phyloP scores from a whole-genome alignment of 2,797 vertebrate species.

The Sebastes dallii region DNA sequence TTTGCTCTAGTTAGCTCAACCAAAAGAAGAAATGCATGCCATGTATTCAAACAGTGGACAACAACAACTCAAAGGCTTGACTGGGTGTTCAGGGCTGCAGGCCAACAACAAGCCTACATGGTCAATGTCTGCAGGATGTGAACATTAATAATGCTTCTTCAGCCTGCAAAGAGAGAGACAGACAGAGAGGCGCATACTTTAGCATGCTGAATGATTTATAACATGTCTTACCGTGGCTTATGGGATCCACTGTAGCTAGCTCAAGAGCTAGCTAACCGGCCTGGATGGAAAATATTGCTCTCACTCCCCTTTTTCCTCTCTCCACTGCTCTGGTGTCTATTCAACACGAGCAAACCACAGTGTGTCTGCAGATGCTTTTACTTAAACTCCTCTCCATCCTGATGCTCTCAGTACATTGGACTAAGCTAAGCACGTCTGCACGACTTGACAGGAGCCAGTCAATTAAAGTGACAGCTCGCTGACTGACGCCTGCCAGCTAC shows the following conservation, averaged over 20 bases:
- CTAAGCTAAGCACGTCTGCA: constrained; percentile 33
- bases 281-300: constrained; percentile 75
- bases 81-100: constrained; percentile 36
- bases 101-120: constrained; percentile 62
- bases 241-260: constrained; percentile 85
- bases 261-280: constrained; percentile 80
- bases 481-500: constrained; percentile 63
- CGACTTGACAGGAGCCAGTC: constrained; percentile 63
- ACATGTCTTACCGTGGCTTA: constrained; percentile 83
- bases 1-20: constrained; percentile 21
- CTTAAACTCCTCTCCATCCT: constrained; percentile 66
- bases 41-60: constrained; percentile 42
- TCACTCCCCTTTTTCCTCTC: constrained; percentile 65
- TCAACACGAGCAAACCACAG: constrained; percentile 71
- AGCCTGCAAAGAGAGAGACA: neutral
- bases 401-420: constrained; percentile 52
- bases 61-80: constrained; percentile 26
- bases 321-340: constrained; percentile 56
- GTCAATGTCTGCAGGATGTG: constrained; percentile 41
- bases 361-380: constrained; percentile 54
- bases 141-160: neutral
- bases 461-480: constrained; percentile 63
- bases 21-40: constrained; percentile 33
- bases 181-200: neutral
- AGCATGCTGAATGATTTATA: constrained; percentile 64